Percentiles rank a stretch among this genome's conserved stretches.
These are phyloP conservation scores for Aldrovandia affinis DNA, from an alignment of 2,797 vertebrate genomes.

Conservation along the genomic window DNA sequence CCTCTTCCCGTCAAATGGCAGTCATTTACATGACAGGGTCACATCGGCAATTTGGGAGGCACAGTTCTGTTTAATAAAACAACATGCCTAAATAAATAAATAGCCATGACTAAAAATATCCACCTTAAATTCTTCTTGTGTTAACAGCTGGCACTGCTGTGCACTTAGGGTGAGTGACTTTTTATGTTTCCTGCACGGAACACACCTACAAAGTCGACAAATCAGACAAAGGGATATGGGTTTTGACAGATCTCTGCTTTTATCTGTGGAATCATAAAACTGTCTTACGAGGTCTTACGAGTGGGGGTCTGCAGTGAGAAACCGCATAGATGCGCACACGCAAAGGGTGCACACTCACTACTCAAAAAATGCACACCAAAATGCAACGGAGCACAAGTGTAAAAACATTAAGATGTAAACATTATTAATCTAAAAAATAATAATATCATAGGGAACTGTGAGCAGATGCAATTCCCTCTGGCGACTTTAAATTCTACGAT, in stretches of 20 bases:
- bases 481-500: slow-evolving; percentile 52
- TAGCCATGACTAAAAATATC: background rate
- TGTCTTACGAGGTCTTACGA: background rate
- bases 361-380: background rate
- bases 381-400: background rate
- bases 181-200: slow-evolving; percentile 44
- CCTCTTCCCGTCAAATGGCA: background rate
- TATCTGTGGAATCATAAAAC: slow-evolving; percentile 42
- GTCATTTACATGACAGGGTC: slow-evolving; percentile 14
- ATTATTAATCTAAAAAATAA: background rate
- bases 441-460: slow-evolving; percentile 17
- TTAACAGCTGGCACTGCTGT: slow-evolving; percentile 57
- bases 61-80: slow-evolving; percentile 23
- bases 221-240: slow-evolving; percentile 60
- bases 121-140: slow-evolving; percentile 44
- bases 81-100: slow-evolving; percentile 13
- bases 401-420: background rate
- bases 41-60: background rate
- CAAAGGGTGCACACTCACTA: background rate
- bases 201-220: slow-evolving; percentile 55
- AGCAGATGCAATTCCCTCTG: slow-evolving; percentile 49
- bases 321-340: slow-evolving; percentile 38
- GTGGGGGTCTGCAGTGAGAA: slow-evolving; percentile 55
- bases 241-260: slow-evolving; percentile 63
- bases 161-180: slow-evolving; percentile 62